phyloP scores from a whole-genome alignment of 2,888 invertebrate genomes.

The Griposia aprilina region DNA sequence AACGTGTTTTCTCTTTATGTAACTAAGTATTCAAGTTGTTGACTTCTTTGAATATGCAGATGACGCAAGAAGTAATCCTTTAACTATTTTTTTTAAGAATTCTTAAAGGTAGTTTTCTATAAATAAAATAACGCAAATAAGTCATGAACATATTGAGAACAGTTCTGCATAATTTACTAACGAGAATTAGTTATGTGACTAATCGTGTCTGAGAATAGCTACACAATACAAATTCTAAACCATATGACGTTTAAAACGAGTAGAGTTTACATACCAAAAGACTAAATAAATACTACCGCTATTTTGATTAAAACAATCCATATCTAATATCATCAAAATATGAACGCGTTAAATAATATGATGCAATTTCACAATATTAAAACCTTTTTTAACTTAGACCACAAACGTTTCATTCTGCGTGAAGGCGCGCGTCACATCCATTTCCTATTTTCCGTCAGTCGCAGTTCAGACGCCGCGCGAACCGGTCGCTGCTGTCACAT shows the following conservation, averaged over 20 bases:
- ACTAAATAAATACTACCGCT: background rate
- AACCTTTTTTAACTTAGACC: constrained; percentile 69
- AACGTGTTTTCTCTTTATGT: constrained; percentile 4
- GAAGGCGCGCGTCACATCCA: constrained; percentile 69
- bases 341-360: background rate
- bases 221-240: background rate
- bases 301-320: background rate
- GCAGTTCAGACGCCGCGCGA: constrained; percentile 67
- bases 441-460: constrained; percentile 79
- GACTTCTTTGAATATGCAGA: constrained; percentile 4
- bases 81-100: background rate
- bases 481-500: constrained; percentile 44
- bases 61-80: background rate
- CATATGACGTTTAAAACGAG: background rate
- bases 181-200: background rate
- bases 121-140: background rate
- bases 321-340: background rate
- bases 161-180: background rate
- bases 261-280: background rate
- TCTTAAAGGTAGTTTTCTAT: background rate
- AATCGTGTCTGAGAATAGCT: background rate
- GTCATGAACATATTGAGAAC: background rate
- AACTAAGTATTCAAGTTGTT: background rate
- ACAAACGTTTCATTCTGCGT: constrained; percentile 65
- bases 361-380: background rate